These are phyloP conservation scores for Barnardius zonarius DNA, from an alignment of 2,113 vertebrate genomes.

Conservation along the genomic window DNA sequence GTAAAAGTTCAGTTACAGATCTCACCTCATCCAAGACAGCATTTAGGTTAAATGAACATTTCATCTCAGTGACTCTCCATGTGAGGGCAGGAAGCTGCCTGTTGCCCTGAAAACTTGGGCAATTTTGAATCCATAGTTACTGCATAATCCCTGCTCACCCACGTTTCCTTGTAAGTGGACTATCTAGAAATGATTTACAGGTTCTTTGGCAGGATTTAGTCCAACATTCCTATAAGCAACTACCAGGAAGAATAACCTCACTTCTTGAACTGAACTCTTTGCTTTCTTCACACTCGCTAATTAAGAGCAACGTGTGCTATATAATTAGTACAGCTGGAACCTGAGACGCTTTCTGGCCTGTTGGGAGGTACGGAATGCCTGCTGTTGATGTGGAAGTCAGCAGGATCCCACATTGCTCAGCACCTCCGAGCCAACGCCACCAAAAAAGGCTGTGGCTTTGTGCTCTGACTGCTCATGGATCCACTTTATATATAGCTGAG, in stretches of 20 bases:
- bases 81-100: neutral
- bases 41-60: neutral
- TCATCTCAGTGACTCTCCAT: neutral
- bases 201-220: neutral
- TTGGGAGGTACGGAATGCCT: neutral
- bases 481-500: neutral
- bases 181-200: constrained; percentile 51
- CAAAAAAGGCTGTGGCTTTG: neutral
- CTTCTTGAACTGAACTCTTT: neutral
- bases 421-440: neutral
- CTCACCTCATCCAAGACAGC: neutral
- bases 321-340: neutral
- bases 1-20: constrained; percentile 6
- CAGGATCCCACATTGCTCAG: neutral
- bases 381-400: neutral
- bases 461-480: neutral
- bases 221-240: neutral
- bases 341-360: neutral
- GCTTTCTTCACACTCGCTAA: constrained; percentile 12
- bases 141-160: neutral
- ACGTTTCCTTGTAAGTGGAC: neutral
- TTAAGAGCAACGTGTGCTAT: neutral
- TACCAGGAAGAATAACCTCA: neutral
- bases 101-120: neutral
- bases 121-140: neutral